Evolutionary conservation across 2,888 invertebrate species (phyloP), one percentile per base, ranked within the genome.

Genomic region (Ormyrus labotus): DNA sequence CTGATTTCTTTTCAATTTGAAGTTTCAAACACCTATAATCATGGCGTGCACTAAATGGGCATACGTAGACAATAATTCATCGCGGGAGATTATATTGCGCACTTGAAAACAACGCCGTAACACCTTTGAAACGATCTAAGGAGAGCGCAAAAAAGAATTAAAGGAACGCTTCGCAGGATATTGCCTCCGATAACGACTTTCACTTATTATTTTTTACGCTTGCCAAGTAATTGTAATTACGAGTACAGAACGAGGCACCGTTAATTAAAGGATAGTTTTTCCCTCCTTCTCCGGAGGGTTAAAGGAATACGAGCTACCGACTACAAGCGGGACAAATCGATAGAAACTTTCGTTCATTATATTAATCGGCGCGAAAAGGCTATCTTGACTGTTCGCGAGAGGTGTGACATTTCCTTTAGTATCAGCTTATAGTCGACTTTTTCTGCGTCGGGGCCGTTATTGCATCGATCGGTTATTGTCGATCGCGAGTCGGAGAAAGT

Each of bases 211-310:
- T 55, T 73, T 78, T 68, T 60, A 51, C 48, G 51, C 47, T 11
- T 48, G 9, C 5, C 55, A 13, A 64, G 55, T 50, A 64, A 64
- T 77, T 58, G 63, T 69, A 70, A 70, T 77, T 77, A 51, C 4
- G 58, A 48, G 70, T 60, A 64, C 8, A 19, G 45, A 34, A 47
- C 60, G 58, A 71, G 55, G 63, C 64, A 65, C 58, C 9, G n/a
- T 72, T 72, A 78, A 78, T 72, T 61, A 72, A 72, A 67, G 72
- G 72, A 67, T 78, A 67, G 61, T 45, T 78, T 58, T 48, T 61
- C 47, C 0, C 11, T 8, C 47, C 8, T 50, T 48, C 34, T 61
- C 60, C 19, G 0, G 34, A 51, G 10, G 34, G 72, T 51, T n/a
- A 11, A 50, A 45, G 6, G 45, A 34, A 4, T 61, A 61, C 13